Base-by-base conservation (phyloP, 2,113 vertebrate species). In the Elgaria multicarinata region DNA sequence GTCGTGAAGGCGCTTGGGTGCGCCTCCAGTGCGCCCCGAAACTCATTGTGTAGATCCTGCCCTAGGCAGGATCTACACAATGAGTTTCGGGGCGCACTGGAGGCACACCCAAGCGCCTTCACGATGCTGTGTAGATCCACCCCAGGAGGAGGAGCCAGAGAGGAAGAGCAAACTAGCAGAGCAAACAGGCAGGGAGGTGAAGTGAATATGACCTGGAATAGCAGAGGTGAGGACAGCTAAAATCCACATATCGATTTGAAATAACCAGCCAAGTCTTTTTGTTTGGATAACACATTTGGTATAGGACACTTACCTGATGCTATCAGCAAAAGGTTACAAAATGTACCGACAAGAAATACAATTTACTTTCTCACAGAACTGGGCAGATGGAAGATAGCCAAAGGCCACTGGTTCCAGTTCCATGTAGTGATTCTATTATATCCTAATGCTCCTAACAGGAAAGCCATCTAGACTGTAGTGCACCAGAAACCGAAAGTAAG, bases 251-350 rank as follows among this genome's bases (percentile, higher is more conserved):
- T n/a, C 46, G 42, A 69, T 84, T 18, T 71, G 66, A 85, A 85
- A 85, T 28, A 31, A 10, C 8, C 22, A 4, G 39, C 18, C 10
- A 67, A 83, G 67, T 44, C 6, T 83, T 44, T 67, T 44, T 67
- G 58, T 83, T n/a, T 80, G 18, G 26, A 80, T 7, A 31, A 81
- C 26, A 3, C 6, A 13, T 88, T 89, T 90, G 84, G 28, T 58
- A n/a, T 0, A 44, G 80, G 53, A 92, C 91, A 88, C 71, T 55
- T 42, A 85, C 39, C 39, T 67, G 31, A 69, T 85, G 55, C 46
- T 50, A 6, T 44, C 86, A 76, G 24, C 28, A 26, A 77, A 53
- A 66, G 36, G 24, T 16, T 62, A 20, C 28, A 83, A 4, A 42
- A 69, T 33, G 26, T 64, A 69, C 12, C 8, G 39, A 50, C 33